Evolutionary conservation across 2,113 vertebrate species (phyloP).

Genomic region (Pipa parva): DNA sequence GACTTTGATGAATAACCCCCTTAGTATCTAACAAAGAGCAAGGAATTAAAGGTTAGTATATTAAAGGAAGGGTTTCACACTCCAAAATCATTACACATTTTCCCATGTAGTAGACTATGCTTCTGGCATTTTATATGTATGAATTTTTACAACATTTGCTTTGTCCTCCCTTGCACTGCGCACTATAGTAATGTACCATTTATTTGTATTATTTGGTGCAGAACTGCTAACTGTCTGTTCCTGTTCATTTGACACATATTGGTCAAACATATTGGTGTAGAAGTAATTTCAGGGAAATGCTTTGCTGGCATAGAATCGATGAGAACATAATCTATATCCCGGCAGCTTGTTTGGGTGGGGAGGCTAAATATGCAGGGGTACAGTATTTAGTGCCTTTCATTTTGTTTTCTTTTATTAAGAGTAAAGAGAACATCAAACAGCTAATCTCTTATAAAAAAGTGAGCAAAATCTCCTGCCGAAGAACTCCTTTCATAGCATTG

Average conservation of each 20-base stretch:
- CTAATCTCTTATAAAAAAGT: constrained; percentile 25
- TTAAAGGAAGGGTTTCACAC: too few relatives aligned
- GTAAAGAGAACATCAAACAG: constrained; percentile 35
- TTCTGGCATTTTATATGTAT: too few relatives aligned
- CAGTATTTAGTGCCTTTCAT: background rate
- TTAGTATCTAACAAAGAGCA: too few relatives aligned
- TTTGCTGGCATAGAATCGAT: constrained; percentile 11
- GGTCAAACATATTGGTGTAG: constrained; percentile 17
- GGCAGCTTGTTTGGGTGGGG: constrained; percentile 1
- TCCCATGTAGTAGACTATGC: too few relatives aligned
- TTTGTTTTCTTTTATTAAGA: constrained; percentile 21
- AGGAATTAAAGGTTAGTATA: too few relatives aligned
- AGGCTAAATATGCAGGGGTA: constrained; percentile 9
- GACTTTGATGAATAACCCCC: too few relatives aligned
- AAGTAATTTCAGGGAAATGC: constrained; percentile 29
- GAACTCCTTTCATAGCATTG: background rate
- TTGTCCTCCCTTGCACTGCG: too few relatives aligned
- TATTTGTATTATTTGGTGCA: too few relatives aligned
- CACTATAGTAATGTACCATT: too few relatives aligned
- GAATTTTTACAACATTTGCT: too few relatives aligned
- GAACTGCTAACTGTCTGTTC: too few relatives aligned
- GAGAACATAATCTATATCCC: constrained; percentile 3
- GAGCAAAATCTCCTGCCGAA: background rate
- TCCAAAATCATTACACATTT: too few relatives aligned
- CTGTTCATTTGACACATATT: background rate